Evolutionary conservation across 2,797 vertebrate genomes (phyloP).

Genomic region (Clarias fuscus): DNA sequence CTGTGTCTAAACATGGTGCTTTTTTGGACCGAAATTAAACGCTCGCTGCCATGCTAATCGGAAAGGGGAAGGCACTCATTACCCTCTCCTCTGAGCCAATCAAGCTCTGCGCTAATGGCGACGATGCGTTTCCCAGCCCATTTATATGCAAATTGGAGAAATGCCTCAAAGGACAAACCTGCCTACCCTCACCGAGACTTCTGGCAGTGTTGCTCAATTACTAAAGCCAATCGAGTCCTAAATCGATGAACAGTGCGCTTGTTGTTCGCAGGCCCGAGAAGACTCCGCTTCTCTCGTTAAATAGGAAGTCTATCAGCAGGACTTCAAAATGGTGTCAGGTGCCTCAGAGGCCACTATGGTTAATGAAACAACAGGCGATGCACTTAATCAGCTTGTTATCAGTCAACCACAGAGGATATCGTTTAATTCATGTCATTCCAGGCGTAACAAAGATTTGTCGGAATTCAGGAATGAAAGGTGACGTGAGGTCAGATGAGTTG

Average conservation of each 20-base stretch:
- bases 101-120: conserved; percentile 54
- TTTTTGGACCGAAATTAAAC: conserved; percentile 36
- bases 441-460: conserved; percentile 22
- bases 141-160: conserved; percentile 71
- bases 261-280: neutral
- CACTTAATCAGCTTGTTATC: conserved; percentile 35
- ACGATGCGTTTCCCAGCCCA: conserved; percentile 60
- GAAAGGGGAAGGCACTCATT: conserved; percentile 58
- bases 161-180: conserved; percentile 57
- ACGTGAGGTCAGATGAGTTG: conserved; percentile 3
- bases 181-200: conserved; percentile 35
- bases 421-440: conserved; percentile 32
- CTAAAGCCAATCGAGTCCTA: conserved; percentile 33
- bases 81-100: conserved; percentile 58
- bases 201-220: conserved; percentile 49
- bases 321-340: conserved; percentile 26
- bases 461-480: conserved; percentile 30
- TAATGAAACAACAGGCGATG: conserved; percentile 46
- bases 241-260: conserved; percentile 39
- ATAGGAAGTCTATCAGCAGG: conserved; percentile 33
- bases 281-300: conserved; percentile 23
- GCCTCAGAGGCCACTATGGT: conserved; percentile 26
- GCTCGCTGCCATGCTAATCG: conserved; percentile 35
- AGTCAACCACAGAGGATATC: neutral
- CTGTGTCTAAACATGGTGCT: conserved; percentile 19